phyloP scores from a whole-genome alignment of 2,797 vertebrate genomes.

The Tamandua tetradactyla region DNA sequence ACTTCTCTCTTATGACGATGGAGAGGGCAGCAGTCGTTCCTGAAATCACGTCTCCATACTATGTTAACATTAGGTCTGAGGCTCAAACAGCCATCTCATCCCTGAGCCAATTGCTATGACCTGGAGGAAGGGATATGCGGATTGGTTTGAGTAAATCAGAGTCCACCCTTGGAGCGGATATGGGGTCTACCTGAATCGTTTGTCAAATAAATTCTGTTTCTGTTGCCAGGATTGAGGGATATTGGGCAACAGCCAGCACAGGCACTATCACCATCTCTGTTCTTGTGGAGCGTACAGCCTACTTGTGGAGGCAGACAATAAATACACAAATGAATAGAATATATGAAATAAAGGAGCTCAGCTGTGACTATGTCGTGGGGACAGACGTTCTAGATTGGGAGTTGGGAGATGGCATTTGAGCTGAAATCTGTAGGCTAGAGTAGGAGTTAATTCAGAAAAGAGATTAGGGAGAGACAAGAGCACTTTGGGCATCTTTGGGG shows the following conservation, averaged over 20 bases:
- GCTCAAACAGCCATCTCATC: neutral
- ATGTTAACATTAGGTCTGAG: too few relatives aligned
- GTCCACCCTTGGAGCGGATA: neutral
- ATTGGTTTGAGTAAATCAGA: neutral
- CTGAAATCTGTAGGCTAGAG: neutral
- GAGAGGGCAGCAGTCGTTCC: neutral
- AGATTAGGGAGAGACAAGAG: neutral
- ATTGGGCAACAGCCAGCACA: neutral
- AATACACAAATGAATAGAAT: neutral
- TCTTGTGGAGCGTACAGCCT: neutral
- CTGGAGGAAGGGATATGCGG: neutral
- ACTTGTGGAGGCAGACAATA: neutral
- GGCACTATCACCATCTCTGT: neutral
- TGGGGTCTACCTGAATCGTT: neutral
- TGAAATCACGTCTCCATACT: neutral
- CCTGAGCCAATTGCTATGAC: neutral
- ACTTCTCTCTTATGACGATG: accelerated
- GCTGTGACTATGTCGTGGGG: neutral
- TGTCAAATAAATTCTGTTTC: neutral
- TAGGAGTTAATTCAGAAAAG: neutral
- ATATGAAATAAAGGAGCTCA: neutral
- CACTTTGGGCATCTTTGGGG: neutral
- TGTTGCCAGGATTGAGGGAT: neutral
- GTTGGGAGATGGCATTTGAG: neutral
- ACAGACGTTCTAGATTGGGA: neutral